Evolutionary conservation across 2,888 invertebrate species (phyloP), one percentile per base, ranked within the genome.

Genomic region (Psylliodes chrysocephalus): DNA sequence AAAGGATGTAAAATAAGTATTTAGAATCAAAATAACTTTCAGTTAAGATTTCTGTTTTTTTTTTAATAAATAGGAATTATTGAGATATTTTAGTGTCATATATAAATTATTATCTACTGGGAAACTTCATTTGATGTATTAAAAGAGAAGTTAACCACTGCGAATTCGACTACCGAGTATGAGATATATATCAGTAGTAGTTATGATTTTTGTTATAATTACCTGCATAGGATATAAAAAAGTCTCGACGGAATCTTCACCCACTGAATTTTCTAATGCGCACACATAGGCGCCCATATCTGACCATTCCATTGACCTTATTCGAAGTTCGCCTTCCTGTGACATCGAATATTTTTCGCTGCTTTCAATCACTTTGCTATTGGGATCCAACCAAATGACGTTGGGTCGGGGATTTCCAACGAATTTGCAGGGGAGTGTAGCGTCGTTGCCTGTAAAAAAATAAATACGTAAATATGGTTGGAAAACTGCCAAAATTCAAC

Each of bases 271-370:
- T 70, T 88, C 87, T 0, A 90, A 92, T 10, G 88, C 84, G 78
- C 96, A 96, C 0, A 86, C 89, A 80, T 90, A 95, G 15, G 85
- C 85, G 3, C 95, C 95, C 94, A 95, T 94, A 73, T 94, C 92
- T 7, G 85, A 82, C 92, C 93, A 96, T 40, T 84, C 84, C 5
- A 95, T 84, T 8, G 87, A 84, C 15, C 85, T 82, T 71, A 96
- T 91, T 38, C 92, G 77, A 19, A 96, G 84, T 73, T 92, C 92
- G 0, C 96, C 96, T 72, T 89, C 90, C 2, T 88, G 86, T 63
- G 92, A 83, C 64, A 89, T 82, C 1, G 73, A 68, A 19, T 78
- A 72, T 51, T 78, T 75, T 8, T 76, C 82, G 72, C 86, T 86
- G 0, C 86, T 84, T n/a, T 87, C 79, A 0, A 88, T 76, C 6